Evolutionary conservation across 2,797 vertebrate species (phyloP), one percentile per base, ranked within the genome.

Genomic region (Ptychobarbus kaznakovi): DNA sequence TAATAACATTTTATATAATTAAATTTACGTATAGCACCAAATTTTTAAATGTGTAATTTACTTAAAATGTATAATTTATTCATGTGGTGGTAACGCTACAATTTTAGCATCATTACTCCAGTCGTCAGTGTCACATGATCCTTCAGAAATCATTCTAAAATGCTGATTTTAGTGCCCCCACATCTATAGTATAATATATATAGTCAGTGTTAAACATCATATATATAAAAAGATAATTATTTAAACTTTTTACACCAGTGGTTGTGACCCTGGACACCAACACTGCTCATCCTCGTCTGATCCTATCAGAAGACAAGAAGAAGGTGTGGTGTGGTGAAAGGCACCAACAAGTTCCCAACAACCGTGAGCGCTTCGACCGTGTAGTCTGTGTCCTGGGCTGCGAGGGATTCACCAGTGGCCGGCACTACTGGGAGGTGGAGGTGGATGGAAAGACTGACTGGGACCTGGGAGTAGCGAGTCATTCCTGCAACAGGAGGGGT

Each of bases 401-500:
- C 3, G 91, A 95, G 73, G 84, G 91, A 2, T 96, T 96, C 84
- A 88, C 89, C 44, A 89, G 91, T 0, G 96, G 96, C 13, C 93
- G 84, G 53, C 94, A 96, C 83, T 96, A 93, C 91, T 97, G 96
- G 96, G 96, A 96, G 91, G 94, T 96, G 84, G 93, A 94, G 51
- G 94, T 95, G 16, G 92, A 90, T 0, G 90, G 89, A 49, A 95
- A 95, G 89, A 95, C 94, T 0, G 95, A 95, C 94, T 96, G 95
- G 95, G 94, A 96, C 66, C 86, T 96, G 79, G 95, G 95, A 0
- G 94, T 96, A 40, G 93, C 92, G 78, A 90, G 82, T 63, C 85
- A 93, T 1, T 93, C 93, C 0, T 87, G 90, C 85, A 94, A 89
- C 89, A 94, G 94, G 88, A 96, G 95, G 88, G 94, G 94, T 44